These are phyloP conservation scores for Hoplias malabaricus DNA, from an alignment of 2,113 vertebrate genomes.

Conservation along the genomic window DNA sequence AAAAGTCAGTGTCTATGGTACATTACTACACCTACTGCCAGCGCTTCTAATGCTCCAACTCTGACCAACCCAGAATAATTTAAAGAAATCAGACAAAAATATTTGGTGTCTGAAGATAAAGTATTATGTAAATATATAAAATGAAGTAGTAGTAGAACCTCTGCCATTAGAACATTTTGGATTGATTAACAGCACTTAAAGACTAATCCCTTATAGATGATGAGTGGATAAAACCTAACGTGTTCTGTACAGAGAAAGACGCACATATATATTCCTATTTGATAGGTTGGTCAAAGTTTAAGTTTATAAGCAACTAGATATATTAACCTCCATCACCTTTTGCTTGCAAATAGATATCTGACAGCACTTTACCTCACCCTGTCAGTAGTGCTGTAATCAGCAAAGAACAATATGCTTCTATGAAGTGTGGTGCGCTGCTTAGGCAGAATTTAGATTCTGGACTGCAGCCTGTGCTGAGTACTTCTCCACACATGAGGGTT, in stretches of 20 bases:
- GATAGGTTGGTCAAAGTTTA: not conserved
- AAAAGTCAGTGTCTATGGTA: not conserved
- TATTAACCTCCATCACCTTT: not conserved
- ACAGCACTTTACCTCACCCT: not conserved
- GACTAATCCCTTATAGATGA: too few species aligned
- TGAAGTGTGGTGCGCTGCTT: not conserved
- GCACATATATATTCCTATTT: not conserved
- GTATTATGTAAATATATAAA: too few species aligned
- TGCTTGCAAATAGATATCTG: not conserved
- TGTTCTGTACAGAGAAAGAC: not conserved
- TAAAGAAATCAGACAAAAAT: too few species aligned
- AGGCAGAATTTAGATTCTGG: not conserved
- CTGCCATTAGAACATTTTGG: too few species aligned
- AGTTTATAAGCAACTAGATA: not conserved
- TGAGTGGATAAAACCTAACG: too few species aligned
- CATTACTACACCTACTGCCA: not conserved
- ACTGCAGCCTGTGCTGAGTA: not conserved
- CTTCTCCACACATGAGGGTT: not conserved
- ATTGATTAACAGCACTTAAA: too few species aligned
- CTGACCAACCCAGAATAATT: not conserved
- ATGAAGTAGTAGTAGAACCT: too few species aligned
- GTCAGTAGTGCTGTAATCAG: too few species aligned
- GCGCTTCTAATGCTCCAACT: not conserved
- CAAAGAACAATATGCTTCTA: too few species aligned
- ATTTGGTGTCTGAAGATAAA: too few species aligned